Conservation (phyloP, 2,888 invertebrate genomes). For the Icerya purchasi region DNA sequence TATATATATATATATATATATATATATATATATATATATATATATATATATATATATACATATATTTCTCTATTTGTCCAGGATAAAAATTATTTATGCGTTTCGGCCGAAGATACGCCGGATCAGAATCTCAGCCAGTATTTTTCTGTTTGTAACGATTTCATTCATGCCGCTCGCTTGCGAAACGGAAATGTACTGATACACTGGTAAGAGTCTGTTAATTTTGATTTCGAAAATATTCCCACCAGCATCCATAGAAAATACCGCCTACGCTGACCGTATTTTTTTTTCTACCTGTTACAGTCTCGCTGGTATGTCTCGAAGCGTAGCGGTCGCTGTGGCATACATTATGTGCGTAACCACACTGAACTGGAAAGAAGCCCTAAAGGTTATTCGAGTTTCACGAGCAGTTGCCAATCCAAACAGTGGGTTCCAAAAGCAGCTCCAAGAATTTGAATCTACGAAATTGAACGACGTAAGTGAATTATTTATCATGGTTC, state of each 20-base stretch:
- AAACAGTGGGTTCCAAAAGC: constrained; percentile 84
- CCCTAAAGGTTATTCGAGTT: constrained; percentile 76
- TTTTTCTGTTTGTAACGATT: constrained; percentile 84
- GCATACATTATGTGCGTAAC: constrained; percentile 94
- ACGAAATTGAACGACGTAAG: constrained; percentile 52
- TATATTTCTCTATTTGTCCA: constrained; percentile 24
- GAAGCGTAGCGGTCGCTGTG: constrained; percentile 85
- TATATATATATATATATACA: background rate
- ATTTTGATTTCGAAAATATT: no score
- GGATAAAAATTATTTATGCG: constrained; percentile 90
- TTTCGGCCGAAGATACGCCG: constrained; percentile 86
- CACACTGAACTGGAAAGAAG: constrained; percentile 71
- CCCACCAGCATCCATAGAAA: no score
- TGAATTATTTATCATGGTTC: background rate
- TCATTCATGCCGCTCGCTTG: constrained; percentile 79
- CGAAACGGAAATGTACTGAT: constrained; percentile 78
- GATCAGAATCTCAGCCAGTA: constrained; percentile 84
- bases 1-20: background rate
- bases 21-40: background rate
- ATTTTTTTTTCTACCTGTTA: constrained; percentile 8
- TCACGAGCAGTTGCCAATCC: constrained; percentile 86
- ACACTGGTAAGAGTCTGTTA: constrained; percentile 60
- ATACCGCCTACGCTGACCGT: background rate
- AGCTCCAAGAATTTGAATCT: constrained; percentile 75
- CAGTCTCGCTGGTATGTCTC: constrained; percentile 88